Conservation (phyloP, 2,113 vertebrate species). For the Chaetodon trifascialis region DNA sequence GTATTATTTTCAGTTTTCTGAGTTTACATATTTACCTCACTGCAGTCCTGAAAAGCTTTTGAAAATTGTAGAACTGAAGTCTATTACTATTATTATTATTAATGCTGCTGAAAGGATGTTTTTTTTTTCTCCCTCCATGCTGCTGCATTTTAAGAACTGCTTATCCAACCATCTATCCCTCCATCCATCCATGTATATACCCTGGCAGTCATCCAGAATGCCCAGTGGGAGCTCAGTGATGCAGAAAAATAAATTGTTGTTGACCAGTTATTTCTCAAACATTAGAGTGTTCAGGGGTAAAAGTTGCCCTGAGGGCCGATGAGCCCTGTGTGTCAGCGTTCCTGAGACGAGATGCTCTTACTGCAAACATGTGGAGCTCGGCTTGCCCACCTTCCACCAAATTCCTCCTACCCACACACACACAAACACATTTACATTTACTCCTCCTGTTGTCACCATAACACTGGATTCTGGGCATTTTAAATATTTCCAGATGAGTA, state of each 20-base stretch:
- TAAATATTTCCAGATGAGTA: not conserved
- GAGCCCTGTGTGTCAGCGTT: not conserved
- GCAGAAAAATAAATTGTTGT: slow-evolving; percentile 59
- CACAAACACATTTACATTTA: not conserved
- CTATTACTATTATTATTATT: too few relatives aligned
- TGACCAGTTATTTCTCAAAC: slow-evolving; percentile 58
- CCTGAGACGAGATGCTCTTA: slow-evolving; percentile 9
- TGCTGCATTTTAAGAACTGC: slow-evolving; percentile 28
- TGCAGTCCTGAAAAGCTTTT: not conserved
- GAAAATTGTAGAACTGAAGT: too few relatives aligned
- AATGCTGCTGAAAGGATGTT: not conserved
- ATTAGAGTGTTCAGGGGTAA: slow-evolving; percentile 43
- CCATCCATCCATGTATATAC: slow-evolving; percentile 44
- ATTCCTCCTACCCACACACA: not conserved
- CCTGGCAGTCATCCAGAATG: slow-evolving; percentile 53
- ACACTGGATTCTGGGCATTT: not conserved
- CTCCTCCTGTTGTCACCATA: not conserved
- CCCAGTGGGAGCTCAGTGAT: slow-evolving; percentile 38
- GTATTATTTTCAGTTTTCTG: not conserved
- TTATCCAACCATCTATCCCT: slow-evolving; percentile 45
- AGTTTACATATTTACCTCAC: not conserved
- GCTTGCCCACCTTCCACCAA: not conserved
- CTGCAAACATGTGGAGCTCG: slow-evolving; percentile 11
- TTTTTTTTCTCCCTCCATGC: not conserved
- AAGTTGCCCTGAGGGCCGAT: slow-evolving; percentile 39